phyloP scores from a whole-genome alignment of 2,113 vertebrate genomes.

The Rhabdomys dilectus region DNA sequence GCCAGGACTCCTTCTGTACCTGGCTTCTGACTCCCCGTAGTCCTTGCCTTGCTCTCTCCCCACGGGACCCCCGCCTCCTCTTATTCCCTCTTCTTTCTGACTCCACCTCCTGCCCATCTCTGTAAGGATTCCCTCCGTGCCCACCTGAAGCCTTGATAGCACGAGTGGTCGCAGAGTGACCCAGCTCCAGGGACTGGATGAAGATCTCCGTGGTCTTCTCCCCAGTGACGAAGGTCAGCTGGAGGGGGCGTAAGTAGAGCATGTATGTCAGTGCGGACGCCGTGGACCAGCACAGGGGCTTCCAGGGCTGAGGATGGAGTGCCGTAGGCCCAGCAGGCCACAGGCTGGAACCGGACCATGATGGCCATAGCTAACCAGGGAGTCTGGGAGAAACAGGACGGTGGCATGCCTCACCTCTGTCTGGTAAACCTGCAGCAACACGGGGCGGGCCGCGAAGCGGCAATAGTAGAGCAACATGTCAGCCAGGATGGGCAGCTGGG shows the following conservation, averaged over 20 bases:
- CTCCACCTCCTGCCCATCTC: neutral
- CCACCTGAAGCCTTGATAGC: slow-evolving; percentile 97
- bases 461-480: slow-evolving; percentile 98
- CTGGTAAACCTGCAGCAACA: slow-evolving; percentile 96
- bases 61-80: neutral
- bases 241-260: slow-evolving; percentile 24
- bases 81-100: neutral
- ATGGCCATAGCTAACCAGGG: neutral
- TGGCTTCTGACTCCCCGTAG: rapidly evolving
- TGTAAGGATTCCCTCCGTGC: neutral
- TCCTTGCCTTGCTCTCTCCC: neutral
- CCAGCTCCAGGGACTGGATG: slow-evolving; percentile 96
- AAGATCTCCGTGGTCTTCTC: slow-evolving; percentile 95
- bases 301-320: too few relatives aligned
- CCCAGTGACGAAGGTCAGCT: slow-evolving; percentile 94
- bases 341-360: neutral
- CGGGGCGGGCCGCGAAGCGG: slow-evolving; percentile 90
- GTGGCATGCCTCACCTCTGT: slow-evolving; percentile 89
- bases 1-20: too few relatives aligned
- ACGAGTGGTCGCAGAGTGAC: slow-evolving; percentile 93
- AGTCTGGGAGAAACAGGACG: neutral
- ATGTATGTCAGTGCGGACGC: rapidly evolving
- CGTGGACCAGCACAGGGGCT: neutral
- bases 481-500: slow-evolving; percentile 94
- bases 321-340: neutral